A percentile compares a stretch with the other conserved stretches of the same genome.
phyloP scores from a whole-genome alignment of 2,113 vertebrate genomes.

The Plecturocebus donacophilus region DNA sequence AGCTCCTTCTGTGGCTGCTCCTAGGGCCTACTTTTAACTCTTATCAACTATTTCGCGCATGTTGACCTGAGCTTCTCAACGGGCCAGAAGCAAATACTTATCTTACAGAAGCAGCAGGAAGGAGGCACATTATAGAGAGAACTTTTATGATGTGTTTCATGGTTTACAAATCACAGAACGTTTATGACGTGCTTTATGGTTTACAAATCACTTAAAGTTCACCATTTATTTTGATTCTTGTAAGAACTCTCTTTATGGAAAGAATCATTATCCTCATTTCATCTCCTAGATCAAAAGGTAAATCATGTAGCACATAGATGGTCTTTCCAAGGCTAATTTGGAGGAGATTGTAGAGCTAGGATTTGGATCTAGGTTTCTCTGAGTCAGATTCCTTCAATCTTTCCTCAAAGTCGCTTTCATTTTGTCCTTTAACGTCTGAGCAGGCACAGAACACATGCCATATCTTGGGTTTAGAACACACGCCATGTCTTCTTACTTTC shows the following conservation, averaged over 20 bases:
- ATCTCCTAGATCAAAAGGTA: neutral
- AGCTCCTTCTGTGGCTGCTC: too few species aligned
- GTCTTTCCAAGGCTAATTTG: neutral
- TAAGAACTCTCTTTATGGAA: neutral
- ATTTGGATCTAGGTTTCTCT: neutral
- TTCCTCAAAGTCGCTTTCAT: neutral
- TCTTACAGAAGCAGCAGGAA: neutral
- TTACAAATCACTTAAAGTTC: neutral
- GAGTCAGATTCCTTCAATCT: fast-evolving
- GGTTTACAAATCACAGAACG: neutral
- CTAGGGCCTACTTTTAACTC: neutral
- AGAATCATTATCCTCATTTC: neutral
- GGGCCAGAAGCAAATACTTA: neutral
- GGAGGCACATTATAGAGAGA: neutral
- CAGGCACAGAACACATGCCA: fast-evolving
- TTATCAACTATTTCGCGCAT: neutral
- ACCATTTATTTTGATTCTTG: neutral
- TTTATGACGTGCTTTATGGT: neutral
- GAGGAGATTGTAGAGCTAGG: neutral
- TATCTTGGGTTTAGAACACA: neutral
- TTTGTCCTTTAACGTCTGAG: neutral
- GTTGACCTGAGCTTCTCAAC: neutral
- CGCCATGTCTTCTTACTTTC: neutral
- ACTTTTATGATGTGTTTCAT: neutral
- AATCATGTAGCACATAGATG: neutral